Evolutionary conservation across 2,113 vertebrate genomes (phyloP).

Genomic region (Verasper variegatus): DNA sequence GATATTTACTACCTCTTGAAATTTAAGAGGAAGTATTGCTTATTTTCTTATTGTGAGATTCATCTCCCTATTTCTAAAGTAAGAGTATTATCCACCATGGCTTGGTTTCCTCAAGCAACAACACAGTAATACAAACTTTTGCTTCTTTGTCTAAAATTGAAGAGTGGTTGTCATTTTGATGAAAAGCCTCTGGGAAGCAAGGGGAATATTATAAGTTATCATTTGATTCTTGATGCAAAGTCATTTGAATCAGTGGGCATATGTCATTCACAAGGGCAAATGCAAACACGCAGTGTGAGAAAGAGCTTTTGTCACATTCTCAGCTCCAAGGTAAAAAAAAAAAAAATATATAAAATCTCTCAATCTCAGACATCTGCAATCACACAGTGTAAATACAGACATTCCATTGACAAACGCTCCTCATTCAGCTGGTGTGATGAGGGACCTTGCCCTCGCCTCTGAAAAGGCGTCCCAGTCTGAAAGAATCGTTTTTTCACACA

Average conservation of each 20-base stretch:
- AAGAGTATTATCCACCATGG: not conserved
- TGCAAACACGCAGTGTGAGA: conserved; percentile 16
- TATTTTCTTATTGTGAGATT: not conserved
- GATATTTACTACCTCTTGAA: not conserved
- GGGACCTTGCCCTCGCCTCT: conserved; percentile 11
- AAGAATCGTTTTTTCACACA: conserved; percentile 17
- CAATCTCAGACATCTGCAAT: conserved; percentile 42
- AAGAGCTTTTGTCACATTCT: conserved; percentile 42
- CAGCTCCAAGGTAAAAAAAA: conserved; percentile 5
- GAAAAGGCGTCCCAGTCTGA: conserved; percentile 19
- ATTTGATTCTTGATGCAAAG: conserved; percentile 8
- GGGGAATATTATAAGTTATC: conserved; percentile 13
- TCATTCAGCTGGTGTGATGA: conserved; percentile 31
- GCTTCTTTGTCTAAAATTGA: not conserved
- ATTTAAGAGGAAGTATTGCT: not conserved
- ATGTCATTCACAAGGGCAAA: conserved; percentile 27
- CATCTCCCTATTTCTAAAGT: not conserved
- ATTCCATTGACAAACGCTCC: conserved; percentile 33
- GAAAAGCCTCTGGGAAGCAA: not conserved
- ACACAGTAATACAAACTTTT: not conserved
- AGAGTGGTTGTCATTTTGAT: conserved; percentile 16
- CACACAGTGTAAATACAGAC: conserved; percentile 37
- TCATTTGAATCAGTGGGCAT: conserved; percentile 27
- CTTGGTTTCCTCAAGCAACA: not conserved
- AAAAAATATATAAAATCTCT: conserved; percentile 35